A percentile compares a stretch with the other conserved stretches of the same genome.
phyloP scores from a whole-genome alignment of 2,113 vertebrate genomes.

The Gobiocypris rarus region DNA sequence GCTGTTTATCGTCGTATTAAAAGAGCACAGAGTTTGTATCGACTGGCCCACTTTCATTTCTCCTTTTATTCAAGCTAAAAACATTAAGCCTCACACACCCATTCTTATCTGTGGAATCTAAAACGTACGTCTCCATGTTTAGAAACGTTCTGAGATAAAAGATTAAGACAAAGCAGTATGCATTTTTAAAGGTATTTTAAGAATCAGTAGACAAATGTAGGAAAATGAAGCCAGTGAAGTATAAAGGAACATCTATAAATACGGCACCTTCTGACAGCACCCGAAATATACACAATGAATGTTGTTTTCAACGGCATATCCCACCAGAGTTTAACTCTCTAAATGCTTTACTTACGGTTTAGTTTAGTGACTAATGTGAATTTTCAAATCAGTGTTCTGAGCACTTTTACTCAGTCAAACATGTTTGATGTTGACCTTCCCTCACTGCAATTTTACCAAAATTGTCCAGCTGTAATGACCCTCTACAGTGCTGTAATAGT shows the following conservation, averaged over 20 bases:
- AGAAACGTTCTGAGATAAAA: slow-evolving; percentile 12
- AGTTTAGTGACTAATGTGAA: neutral
- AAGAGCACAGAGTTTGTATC: neutral
- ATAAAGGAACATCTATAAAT: slow-evolving; percentile 44
- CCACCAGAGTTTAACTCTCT: slow-evolving; percentile 24
- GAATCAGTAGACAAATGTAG: slow-evolving; percentile 47
- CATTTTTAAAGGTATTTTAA: slow-evolving; percentile 26
- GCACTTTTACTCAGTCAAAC: neutral
- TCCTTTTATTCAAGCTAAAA: neutral
- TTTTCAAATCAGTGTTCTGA: neutral
- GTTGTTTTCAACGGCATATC: slow-evolving; percentile 12
- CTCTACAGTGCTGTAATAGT: neutral
- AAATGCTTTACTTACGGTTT: slow-evolving; percentile 26
- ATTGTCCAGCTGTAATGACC: neutral
- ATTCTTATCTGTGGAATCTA: neutral
- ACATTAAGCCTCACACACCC: neutral
- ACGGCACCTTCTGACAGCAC: slow-evolving; percentile 31
- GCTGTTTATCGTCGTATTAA: neutral
- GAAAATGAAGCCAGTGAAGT: slow-evolving; percentile 32
- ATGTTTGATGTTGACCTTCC: neutral
- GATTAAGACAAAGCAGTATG: slow-evolving; percentile 21
- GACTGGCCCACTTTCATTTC: neutral
- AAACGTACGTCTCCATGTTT: neutral
- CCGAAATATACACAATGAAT: slow-evolving; percentile 34
- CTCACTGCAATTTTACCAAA: neutral